Base-by-base conservation (phyloP, 1,140 invertebrate species). In the Caenorhabditis briggsae region DNA sequence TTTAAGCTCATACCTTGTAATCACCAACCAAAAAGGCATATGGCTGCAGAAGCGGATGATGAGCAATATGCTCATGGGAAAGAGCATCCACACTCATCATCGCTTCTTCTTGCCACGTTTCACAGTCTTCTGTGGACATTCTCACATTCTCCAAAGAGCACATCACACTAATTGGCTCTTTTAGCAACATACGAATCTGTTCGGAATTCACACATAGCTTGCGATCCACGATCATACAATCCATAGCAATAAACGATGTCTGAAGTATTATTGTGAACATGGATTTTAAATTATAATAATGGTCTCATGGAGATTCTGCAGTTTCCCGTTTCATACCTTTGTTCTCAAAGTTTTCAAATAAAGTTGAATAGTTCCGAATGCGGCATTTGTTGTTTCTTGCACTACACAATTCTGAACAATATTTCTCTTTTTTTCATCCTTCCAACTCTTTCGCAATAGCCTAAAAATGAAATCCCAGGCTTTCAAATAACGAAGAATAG, bases 371-470 rank as follows among this genome's bases (percentile, higher is more conserved):
- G 70, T 78, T 48, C 43, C 43, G 8, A 50, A 78, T 25, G 46
- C 70, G 0, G 70, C 70, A 53, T 78, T 78, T n/a, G 70, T 78
- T 23, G 70, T 50, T n/a, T 78, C 70, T 50, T 78, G 70, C 8
- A 50, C 70, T 11, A 78, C n/a, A 78, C 70, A 78, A 53, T 78
- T 78, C 23, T 78, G 70, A 50, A 78, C 70, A n/a, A 78, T 78
- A 23, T 50, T 48, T 11, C 70, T 18, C 14, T 78, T 78, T 23
- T 78, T 78, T 11, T 78, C 70, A 70, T 70, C 70, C 46, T 41
- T 78, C 70, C 70, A 78, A 25, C 23, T 78, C 23, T 50, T 23
- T 78, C 41, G 53, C 14, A 70, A 46, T n/a, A 78, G 53, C 23
- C 70, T 78, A n/a, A 18, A 78, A 78, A 53, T 33, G 3, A 2